These are phyloP conservation scores for Nyctereutes procyonoides DNA, from an alignment of 2,113 vertebrate genomes.

Conservation along the genomic window DNA sequence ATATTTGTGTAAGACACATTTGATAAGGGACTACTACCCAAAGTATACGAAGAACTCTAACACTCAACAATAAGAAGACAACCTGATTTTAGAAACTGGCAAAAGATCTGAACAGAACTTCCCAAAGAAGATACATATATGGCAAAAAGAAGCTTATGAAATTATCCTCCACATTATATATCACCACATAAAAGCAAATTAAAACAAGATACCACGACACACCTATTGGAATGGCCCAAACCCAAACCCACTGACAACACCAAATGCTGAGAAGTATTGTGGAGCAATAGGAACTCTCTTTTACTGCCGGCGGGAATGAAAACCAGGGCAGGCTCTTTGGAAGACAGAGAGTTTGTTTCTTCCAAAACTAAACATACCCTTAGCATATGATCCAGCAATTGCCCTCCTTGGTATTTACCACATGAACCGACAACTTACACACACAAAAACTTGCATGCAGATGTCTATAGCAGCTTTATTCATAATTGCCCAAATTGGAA, in stretches of 20 bases:
- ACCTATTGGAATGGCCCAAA: neutral
- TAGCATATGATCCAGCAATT: neutral
- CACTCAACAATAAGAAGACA: neutral
- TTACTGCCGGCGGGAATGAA: neutral
- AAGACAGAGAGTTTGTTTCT: neutral
- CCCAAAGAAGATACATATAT: neutral
- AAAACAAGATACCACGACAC: neutral
- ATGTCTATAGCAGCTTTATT: neutral
- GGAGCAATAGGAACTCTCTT: neutral
- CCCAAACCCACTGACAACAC: neutral
- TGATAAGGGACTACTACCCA: neutral
- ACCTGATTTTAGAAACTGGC: neutral
- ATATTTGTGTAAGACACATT: neutral
- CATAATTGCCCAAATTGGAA: neutral
- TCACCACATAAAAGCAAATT: neutral
- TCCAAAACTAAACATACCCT: neutral
- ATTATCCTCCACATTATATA: neutral
- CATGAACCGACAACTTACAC: neutral
- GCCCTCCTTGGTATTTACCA: neutral
- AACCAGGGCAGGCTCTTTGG: neutral
- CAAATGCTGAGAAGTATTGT: neutral
- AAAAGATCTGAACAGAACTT: neutral
- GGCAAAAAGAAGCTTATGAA: neutral
- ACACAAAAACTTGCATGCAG: neutral
- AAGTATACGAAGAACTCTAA: neutral